A percentile compares a stretch with the other conserved stretches of the same genome.
These are phyloP conservation scores for Ardeotis arabs DNA, from an alignment of 2,113 vertebrate species.

Conservation along the genomic window DNA sequence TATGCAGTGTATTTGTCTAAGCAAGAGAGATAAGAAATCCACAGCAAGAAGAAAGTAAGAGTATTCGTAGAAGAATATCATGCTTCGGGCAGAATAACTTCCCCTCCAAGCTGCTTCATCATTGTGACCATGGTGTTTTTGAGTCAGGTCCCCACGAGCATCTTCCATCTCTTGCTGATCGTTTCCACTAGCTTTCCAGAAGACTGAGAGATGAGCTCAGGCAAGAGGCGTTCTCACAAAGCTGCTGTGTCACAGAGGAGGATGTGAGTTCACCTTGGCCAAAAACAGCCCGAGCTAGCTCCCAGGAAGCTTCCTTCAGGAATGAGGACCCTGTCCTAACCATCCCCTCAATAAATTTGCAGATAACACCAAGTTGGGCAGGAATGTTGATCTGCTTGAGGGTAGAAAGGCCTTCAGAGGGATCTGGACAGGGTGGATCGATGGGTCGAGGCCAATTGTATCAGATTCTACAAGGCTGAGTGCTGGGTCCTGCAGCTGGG, in stretches of 20 bases:
- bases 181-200: neutral
- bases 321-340: neutral
- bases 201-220: neutral
- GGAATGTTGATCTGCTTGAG: neutral
- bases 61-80: neutral
- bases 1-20: neutral
- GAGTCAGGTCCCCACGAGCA: neutral
- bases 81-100: neutral
- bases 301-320: neutral
- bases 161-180: neutral
- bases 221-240: neutral
- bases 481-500: neutral
- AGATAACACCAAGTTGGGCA: fast-evolving
- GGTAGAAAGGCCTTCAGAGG: neutral
- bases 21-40: neutral
- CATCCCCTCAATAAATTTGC: fast-evolving
- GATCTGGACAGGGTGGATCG: fast-evolving
- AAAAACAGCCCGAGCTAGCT: neutral
- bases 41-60: neutral
- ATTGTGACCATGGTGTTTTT: neutral
- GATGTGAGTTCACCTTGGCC: neutral
- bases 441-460: fast-evolving
- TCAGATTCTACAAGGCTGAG: neutral
- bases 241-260: neutral
- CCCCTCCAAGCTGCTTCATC: neutral